phyloP scores from a whole-genome alignment of 1,140 invertebrate species.

The Saccostrea echinata region DNA sequence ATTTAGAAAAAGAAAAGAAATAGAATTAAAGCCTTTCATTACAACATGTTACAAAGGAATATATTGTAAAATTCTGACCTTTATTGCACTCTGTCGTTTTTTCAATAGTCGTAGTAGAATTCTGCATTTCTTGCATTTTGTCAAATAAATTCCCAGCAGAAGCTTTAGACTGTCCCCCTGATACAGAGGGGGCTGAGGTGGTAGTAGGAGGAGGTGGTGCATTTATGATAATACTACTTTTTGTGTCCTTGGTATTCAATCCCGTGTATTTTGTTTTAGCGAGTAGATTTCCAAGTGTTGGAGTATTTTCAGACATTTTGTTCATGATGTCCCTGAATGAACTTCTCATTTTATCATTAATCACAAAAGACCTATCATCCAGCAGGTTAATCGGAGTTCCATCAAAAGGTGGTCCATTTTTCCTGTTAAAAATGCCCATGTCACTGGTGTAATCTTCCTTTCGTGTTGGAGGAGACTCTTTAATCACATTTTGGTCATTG shows the following conservation, averaged over 20 bases:
- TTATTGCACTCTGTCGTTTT: neutral
- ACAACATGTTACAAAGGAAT: too few species aligned
- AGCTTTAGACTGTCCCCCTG: neutral
- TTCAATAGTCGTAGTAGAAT: neutral
- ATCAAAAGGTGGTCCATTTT: slow-evolving; percentile 13
- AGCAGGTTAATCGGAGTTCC: slow-evolving; percentile 23
- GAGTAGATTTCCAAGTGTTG: slow-evolving; percentile 45
- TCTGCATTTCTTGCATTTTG: slow-evolving; percentile 35
- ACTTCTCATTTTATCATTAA: slow-evolving; percentile 59
- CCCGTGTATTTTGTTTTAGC: slow-evolving; percentile 49
- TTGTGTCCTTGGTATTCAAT: slow-evolving; percentile 15
- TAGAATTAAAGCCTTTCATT: too few species aligned
- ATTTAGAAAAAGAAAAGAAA: too few species aligned
- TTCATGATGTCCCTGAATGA: slow-evolving; percentile 63
- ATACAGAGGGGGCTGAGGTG: neutral
- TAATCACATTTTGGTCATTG: slow-evolving; percentile 7
- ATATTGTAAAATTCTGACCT: neutral
- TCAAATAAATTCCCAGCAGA: slow-evolving; percentile 23
- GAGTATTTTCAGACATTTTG: slow-evolving; percentile 58
- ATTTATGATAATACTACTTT: slow-evolving; percentile 12
- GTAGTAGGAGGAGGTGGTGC: neutral
- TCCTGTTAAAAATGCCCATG: slow-evolving; percentile 33
- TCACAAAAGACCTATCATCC: slow-evolving; percentile 47
- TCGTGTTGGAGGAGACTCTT: neutral
- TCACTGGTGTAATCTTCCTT: slow-evolving; percentile 6